Conservation (phyloP, 2,797 vertebrate genomes). For the Alectoris magna region DNA sequence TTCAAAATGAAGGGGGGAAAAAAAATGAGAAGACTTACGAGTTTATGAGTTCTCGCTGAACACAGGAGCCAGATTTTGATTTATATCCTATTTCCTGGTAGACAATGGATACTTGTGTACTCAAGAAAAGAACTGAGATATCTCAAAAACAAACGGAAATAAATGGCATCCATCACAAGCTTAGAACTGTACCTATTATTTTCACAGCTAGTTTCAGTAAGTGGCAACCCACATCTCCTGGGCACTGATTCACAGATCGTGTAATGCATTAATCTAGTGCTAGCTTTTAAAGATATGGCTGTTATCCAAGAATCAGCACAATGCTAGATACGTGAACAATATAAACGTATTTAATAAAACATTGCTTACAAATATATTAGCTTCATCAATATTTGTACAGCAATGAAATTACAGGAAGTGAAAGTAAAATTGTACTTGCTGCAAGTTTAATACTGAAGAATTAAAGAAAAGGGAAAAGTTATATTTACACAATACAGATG, state of each 20-base stretch:
- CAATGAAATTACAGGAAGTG: neutral
- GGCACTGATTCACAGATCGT: neutral
- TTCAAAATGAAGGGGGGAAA: neutral
- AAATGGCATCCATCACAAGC: neutral
- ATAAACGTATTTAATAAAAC: neutral
- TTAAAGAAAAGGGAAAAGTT: neutral
- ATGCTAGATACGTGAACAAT: neutral
- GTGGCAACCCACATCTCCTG: neutral
- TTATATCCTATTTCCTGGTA: neutral
- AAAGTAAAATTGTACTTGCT: neutral
- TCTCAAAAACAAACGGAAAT: neutral
- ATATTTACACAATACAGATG: rapidly evolving
- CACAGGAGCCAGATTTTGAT: slow-evolving; percentile 6
- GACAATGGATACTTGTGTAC: neutral
- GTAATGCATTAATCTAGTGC: neutral
- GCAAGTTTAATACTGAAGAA: neutral
- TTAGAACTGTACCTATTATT: neutral
- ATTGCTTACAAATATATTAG: neutral
- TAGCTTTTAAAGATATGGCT: neutral
- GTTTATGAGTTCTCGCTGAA: neutral
- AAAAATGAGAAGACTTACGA: neutral
- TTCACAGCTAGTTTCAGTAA: neutral
- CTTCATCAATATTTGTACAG: neutral
- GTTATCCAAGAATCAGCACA: neutral
- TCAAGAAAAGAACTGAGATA: neutral